Evolutionary conservation across 2,113 vertebrate species (phyloP).

Genomic region (Turdus rufiventris): DNA sequence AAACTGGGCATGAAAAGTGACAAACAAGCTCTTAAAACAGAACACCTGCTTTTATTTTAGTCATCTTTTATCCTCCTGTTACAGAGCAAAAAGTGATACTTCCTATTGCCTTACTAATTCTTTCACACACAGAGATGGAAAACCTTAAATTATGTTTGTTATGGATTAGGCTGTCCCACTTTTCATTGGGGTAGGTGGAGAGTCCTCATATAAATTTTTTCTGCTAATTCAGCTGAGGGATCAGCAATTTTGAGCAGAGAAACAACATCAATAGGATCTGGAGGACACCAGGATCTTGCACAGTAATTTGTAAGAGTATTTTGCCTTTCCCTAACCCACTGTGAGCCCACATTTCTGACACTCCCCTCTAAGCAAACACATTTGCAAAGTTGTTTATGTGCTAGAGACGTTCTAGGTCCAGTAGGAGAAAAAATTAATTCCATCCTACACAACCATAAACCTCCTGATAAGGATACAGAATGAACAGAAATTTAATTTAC

Average conservation of each 20-base stretch:
- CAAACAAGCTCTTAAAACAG: neutral
- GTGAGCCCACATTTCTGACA: neutral
- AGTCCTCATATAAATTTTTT: neutral
- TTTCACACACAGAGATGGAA: neutral
- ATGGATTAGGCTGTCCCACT: neutral
- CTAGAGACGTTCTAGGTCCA: neutral
- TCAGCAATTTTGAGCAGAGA: neutral
- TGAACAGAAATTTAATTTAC: neutral
- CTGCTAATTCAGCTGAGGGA: neutral
- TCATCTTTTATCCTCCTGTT: neutral
- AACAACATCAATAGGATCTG: neutral
- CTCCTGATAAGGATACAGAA: neutral
- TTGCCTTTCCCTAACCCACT: neutral
- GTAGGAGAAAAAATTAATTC: neutral
- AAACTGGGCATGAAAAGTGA: neutral
- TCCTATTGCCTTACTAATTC: neutral
- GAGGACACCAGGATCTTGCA: neutral
- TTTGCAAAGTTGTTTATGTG: neutral
- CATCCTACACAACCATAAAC: neutral
- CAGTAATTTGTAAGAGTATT: neutral
- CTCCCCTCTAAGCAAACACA: neutral
- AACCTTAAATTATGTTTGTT: neutral
- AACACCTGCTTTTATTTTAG: neutral
- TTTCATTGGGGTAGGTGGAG: neutral
- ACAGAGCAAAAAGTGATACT: neutral